These are phyloP conservation scores for Periophthalmodon schlosseri DNA, from an alignment of 2,113 vertebrate genomes.

Conservation along the genomic window DNA sequence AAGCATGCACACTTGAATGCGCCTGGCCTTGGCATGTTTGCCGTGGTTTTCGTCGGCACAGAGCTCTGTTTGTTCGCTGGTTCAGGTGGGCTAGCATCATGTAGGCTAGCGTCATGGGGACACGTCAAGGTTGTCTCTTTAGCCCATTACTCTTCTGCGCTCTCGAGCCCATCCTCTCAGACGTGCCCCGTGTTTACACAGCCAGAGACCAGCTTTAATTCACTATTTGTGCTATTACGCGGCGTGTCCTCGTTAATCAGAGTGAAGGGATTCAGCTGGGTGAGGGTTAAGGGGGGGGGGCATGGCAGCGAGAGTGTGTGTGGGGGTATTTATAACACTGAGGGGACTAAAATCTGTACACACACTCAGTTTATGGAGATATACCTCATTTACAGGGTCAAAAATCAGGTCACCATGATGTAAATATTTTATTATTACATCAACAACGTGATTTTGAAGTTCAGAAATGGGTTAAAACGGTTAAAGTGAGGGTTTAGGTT, in stretches of 20 bases:
- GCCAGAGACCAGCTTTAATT: constrained; percentile 67
- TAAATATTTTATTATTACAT: no score
- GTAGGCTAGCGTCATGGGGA: constrained; percentile 63
- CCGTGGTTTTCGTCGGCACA: neutral
- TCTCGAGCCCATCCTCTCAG: constrained; percentile 75
- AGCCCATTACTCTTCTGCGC: constrained; percentile 72
- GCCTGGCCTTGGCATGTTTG: neutral
- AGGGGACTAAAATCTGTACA: no score
- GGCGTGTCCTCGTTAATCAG: constrained; percentile 75
- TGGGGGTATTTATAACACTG: neutral
- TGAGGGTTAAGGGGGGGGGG: constrained; percentile 24
- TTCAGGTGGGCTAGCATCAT: constrained; percentile 7
- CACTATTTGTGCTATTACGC: constrained; percentile 70
- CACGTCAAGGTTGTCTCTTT: constrained; percentile 65
- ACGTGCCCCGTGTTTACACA: constrained; percentile 74
- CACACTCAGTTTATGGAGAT: no score
- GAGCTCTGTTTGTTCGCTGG: constrained; percentile 13
- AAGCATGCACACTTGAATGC: neutral
- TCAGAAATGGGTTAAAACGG: no score
- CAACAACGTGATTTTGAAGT: no score
- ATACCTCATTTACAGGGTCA: no score
- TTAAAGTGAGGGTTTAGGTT: no score
- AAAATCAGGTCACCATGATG: no score
- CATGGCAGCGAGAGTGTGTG: neutral
- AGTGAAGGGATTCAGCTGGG: constrained; percentile 70